Conservation (phyloP, 2,888 invertebrate species). For the Alitta virens region DNA sequence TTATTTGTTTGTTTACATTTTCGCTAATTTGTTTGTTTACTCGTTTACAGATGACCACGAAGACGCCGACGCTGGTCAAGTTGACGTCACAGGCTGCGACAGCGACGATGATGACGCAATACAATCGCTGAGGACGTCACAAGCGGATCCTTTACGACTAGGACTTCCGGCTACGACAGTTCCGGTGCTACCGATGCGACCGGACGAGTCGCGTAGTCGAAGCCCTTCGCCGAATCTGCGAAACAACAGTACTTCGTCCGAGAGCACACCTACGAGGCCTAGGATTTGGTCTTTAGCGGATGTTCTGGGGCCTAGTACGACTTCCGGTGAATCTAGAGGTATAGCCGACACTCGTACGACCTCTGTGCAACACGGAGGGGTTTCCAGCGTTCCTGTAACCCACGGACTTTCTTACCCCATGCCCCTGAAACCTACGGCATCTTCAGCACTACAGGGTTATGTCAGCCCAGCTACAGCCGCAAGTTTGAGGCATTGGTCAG, state of each 20-base stretch:
- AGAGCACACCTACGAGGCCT: not conserved
- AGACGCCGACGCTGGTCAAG: not conserved
- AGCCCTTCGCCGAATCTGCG: not conserved
- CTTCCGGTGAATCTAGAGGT: not conserved
- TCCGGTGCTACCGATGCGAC: not conserved
- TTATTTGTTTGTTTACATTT: no score
- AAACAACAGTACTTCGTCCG: not conserved
- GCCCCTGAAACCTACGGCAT: not conserved
- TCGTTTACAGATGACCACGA: not conserved
- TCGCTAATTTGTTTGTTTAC: no score
- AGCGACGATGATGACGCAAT: not conserved
- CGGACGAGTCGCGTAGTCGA: not conserved
- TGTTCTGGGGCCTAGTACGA: not conserved
- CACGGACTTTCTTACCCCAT: not conserved
- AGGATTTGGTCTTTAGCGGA: not conserved
- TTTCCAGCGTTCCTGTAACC: no score
- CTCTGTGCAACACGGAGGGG: not conserved
- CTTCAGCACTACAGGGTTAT: not conserved
- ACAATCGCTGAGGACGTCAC: not conserved
- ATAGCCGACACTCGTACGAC: not conserved
- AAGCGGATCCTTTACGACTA: not conserved
- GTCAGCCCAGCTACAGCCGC: not conserved
- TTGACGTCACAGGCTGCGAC: not conserved
- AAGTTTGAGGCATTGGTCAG: not conserved
- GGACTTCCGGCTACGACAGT: not conserved